Percentiles rank a stretch among this genome's conserved stretches.
Conservation (phyloP, 2,888 invertebrate species). For the Protodeltote pygarga region DNA sequence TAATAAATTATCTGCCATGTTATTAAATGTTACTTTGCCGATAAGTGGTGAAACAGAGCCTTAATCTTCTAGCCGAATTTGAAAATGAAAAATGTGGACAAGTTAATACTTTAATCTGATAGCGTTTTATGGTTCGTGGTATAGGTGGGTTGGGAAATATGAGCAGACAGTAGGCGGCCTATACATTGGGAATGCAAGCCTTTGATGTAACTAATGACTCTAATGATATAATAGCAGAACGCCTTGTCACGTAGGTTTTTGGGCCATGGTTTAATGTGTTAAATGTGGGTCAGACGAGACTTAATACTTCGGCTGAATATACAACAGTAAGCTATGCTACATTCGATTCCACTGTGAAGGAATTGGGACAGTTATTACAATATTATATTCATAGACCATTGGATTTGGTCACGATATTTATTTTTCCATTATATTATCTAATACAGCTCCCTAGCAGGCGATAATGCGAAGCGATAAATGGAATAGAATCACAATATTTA, state of each 20-base stretch:
- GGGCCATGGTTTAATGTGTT: slow-evolving; percentile 58
- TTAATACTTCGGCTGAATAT: slow-evolving; percentile 33
- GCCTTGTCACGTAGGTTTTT: slow-evolving; percentile 70
- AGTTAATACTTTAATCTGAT: slow-evolving; percentile 23
- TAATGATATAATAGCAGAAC: slow-evolving; percentile 48
- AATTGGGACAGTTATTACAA: slow-evolving; percentile 36
- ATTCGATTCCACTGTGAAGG: slow-evolving; percentile 25
- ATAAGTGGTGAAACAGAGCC: too few relatives aligned
- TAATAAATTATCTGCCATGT: too few relatives aligned
- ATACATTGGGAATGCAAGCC: slow-evolving; percentile 36
- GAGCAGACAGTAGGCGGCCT: slow-evolving; percentile 46
- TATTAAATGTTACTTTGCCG: too few relatives aligned
- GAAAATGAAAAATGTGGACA: slow-evolving; percentile 1
- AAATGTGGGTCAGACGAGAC: slow-evolving; percentile 64
- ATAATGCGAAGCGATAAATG: too few relatives aligned
- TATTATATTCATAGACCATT: slow-evolving; percentile 32
- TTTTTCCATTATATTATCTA: slow-evolving; percentile 13
- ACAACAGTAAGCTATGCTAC: slow-evolving; percentile 21
- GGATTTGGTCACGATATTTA: slow-evolving; percentile 8
- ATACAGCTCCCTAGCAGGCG: background rate
- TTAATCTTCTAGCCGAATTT: too few relatives aligned
- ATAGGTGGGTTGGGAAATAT: slow-evolving; percentile 27
- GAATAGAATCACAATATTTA: too few relatives aligned
- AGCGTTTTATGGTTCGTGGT: slow-evolving; percentile 25
- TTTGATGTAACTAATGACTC: slow-evolving; percentile 49